Evolutionary conservation across 2,797 vertebrate species (phyloP), one percentile per base, ranked within the genome.

Genomic region (Pseudochirops corinnae): DNA sequence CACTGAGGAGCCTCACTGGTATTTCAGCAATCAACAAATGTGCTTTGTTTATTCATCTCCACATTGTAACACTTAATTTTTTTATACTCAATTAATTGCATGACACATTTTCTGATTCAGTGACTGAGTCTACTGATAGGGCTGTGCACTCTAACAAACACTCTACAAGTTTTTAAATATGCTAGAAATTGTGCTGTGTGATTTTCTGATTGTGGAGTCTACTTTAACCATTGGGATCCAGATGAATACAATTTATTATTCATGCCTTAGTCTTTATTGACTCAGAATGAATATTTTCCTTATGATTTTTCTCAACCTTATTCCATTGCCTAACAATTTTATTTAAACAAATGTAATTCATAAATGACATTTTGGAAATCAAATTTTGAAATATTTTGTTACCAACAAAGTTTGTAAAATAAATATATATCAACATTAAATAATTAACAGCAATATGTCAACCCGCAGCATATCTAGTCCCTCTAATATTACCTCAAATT

Each of bases 1-100:
- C 24, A 92, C 95, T 94, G 28, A 97, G 93, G 95, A 97, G 94
- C 56, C 93, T 94, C 90, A 93, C 95, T 96, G 93, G 94, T 97
- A 95, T 97, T 97, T 93, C 31, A 96, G 95, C n/a, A 97, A 96
- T 96, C 24, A 97, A 74, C 55, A 94, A 92, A 90, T 1, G 93
- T 11, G 39, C 87, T 96, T 92, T 94, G 50, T 58, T 92, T 94
- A 92, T 97, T 98, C 95, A 96, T 92, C 28, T 96, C 33, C 33
- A n/a, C 93, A 96, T 92, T 96, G 33, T 96, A 96, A 94, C 50
- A 93, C 93, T 90, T 55, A 95, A 94, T 94, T 97, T 97, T 55
- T 98, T 94, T 21, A 56, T 91, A 56, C 26, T 93, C 12, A 92
- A 82, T 90, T 97, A 96, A 98, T 93, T 96, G 31, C 96, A 93